These are phyloP conservation scores for Chelonus formosanus DNA, from an alignment of 2,888 invertebrate species.

Conservation along the genomic window DNA sequence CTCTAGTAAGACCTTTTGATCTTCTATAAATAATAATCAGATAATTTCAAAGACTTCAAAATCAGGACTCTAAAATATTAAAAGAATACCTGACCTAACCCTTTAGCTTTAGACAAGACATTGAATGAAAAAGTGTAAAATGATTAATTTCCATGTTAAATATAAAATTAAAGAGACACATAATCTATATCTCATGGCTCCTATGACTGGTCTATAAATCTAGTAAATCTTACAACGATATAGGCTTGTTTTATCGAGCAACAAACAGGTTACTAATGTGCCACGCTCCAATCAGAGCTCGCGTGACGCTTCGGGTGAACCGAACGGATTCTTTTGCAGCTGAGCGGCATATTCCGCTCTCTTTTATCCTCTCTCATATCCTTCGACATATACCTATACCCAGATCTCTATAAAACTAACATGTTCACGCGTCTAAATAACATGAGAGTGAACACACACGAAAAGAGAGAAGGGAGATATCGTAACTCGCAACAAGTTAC, in stretches of 20 bases:
- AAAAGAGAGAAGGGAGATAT: conserved; percentile 3
- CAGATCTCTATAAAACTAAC: conserved; percentile 24
- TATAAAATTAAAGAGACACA: not conserved
- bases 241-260: conserved; percentile 52
- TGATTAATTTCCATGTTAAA: not conserved
- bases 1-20: too few relatives aligned
- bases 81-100: too few relatives aligned
- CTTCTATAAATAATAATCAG: too few relatives aligned
- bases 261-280: conserved; percentile 58
- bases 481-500: conserved; percentile 32
- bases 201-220: conserved; percentile 55
- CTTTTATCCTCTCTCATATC: conserved; percentile 13
- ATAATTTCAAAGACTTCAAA: too few relatives aligned
- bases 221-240: conserved; percentile 53
- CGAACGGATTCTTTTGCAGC: conserved; percentile 19
- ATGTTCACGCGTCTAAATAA: conserved; percentile 8
- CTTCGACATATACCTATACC: conserved; percentile 14
- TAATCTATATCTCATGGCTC: conserved; percentile 5
- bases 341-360: conserved; percentile 22
- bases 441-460: not conserved
- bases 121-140: not conserved
- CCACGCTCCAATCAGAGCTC: conserved; percentile 49
- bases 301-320: conserved; percentile 49
- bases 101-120: too few relatives aligned
- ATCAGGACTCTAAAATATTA: too few relatives aligned